A percentile compares a stretch with the other conserved stretches of the same genome.
These are phyloP conservation scores for Poeciliopsis prolifica DNA, from an alignment of 2,113 vertebrate genomes.

Conservation along the genomic window DNA sequence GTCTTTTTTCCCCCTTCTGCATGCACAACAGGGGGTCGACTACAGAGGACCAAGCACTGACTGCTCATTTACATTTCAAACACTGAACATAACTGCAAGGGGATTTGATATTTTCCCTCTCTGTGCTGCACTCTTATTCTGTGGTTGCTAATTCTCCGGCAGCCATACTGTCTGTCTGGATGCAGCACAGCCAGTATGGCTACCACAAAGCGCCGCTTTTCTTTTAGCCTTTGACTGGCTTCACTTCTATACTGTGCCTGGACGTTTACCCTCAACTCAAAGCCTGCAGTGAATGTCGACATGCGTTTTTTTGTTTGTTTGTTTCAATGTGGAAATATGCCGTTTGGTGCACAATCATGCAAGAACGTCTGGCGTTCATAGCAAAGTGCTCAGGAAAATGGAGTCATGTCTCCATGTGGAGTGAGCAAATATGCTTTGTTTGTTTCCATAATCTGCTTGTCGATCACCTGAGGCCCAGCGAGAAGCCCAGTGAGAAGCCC, in stretches of 20 bases:
- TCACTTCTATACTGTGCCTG: conserved; percentile 64
- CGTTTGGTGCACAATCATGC: conserved; percentile 6
- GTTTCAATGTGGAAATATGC: conserved; percentile 17
- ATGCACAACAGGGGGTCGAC: conserved; percentile 69
- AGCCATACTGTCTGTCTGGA: conserved; percentile 65
- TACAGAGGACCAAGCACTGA: conserved; percentile 70
- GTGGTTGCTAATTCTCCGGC: conserved; percentile 71
- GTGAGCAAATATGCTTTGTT: conserved; percentile 76
- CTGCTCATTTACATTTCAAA: conserved; percentile 82
- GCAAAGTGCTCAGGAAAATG: conserved; percentile 29
- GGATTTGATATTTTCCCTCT: conserved; percentile 78
- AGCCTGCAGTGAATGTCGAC: conserved; percentile 32
- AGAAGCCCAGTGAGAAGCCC: conserved; percentile 47
- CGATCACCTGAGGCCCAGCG: conserved; percentile 71
- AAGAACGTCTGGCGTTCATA: conserved; percentile 23
- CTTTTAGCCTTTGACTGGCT: conserved; percentile 64
- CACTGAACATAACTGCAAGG: conserved; percentile 77
- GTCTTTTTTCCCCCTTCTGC: conserved; percentile 32
- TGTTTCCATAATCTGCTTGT: conserved; percentile 77
- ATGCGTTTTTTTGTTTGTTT: conserved; percentile 1
- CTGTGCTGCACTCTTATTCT: conserved; percentile 68
- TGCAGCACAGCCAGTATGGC: conserved; percentile 63
- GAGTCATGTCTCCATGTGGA: conserved; percentile 54
- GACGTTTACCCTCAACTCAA: conserved; percentile 53
- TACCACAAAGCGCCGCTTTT: conserved; percentile 67